Base-by-base conservation (phyloP, 2,797 vertebrate species). In the Echeneis naucrates region DNA sequence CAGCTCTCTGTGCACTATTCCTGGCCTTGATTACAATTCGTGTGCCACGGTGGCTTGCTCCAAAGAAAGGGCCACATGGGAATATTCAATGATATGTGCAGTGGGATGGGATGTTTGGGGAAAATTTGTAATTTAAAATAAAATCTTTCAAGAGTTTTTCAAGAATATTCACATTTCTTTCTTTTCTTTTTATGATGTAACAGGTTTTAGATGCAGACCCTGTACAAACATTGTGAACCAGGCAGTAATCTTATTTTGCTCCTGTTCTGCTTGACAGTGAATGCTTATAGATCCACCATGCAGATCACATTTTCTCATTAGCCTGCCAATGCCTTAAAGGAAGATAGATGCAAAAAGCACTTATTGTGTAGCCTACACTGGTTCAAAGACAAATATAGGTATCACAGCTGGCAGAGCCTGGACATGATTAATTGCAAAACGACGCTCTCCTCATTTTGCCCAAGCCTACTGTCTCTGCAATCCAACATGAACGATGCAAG, bases 1-100 rank as follows among this genome's bases (percentile, higher is more conserved):
- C 78, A 54, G 76, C 69, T 82, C 82, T 68, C 64, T 48, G 74
- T 70, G 80, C 79, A 65, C 80, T 72, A 68, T 80, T 88, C 79
- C 76, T 77, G 80, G 83, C 83, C 61, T 77, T 87, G 84, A 90
- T 86, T 87, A 79, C 81, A 75, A 69, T 84, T 85, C 85, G 84
- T 82, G 78, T 66, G 84, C 80, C 85, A 87, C 75, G 75, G 74
- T 38, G 60, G 63, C 54, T 75, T 73, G 79, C 80, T 87, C 56
- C 23, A 62, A 55, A 72, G 68, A 78, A 64, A 68, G 50, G 56
- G 72, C 81, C 74, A 80, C 77, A 72, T 68, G 67, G 81, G 90
- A 78, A 65, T 75, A 80, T 88, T 87, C 77, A 85, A 77, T 84
- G 84, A 75, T 58, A 47, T 75, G 73, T 69, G 38, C 73, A 69